Evolutionary conservation across 2,888 invertebrate species (phyloP).

Genomic region (Hemicrepidius hirtus): DNA sequence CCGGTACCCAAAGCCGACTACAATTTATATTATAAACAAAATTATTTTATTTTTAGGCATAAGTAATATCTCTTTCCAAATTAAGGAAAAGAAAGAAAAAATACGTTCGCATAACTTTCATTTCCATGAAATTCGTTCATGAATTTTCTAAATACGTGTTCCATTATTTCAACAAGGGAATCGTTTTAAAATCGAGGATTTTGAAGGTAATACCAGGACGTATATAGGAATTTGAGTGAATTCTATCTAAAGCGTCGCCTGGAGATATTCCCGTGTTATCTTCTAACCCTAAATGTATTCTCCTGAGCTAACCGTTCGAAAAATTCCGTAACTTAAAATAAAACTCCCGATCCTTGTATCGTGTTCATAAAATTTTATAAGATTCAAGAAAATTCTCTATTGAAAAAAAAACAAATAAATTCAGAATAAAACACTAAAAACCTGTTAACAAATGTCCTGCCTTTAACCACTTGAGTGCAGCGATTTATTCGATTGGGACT

Average conservation of each 20-base stretch:
- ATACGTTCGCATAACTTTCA: too few relatives aligned
- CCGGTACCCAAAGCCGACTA: too few relatives aligned
- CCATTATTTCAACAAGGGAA: conserved; percentile 2
- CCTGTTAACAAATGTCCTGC: background rate
- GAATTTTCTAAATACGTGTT: too few relatives aligned
- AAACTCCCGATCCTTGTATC: too few relatives aligned
- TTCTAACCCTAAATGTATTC: conserved; percentile 22
- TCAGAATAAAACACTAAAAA: background rate
- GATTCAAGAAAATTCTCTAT: background rate
- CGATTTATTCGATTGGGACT: background rate
- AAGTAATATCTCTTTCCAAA: too few relatives aligned
- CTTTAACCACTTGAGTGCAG: background rate
- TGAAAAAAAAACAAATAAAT: background rate
- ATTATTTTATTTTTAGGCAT: too few relatives aligned
- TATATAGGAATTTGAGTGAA: conserved; percentile 1
- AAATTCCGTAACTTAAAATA: background rate
- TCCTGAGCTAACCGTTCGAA: conserved; percentile 2
- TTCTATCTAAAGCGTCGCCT: conserved; percentile 22
- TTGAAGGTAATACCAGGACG: conserved; percentile 6
- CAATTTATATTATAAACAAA: too few relatives aligned
- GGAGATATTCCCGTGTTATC: conserved; percentile 13
- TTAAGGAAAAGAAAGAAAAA: too few relatives aligned
- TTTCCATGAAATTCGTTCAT: too few relatives aligned
- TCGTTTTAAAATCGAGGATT: conserved; percentile 3
- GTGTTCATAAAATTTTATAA: background rate